Conservation (phyloP, 2,888 invertebrate genomes). For the Tenthredo amoena region DNA sequence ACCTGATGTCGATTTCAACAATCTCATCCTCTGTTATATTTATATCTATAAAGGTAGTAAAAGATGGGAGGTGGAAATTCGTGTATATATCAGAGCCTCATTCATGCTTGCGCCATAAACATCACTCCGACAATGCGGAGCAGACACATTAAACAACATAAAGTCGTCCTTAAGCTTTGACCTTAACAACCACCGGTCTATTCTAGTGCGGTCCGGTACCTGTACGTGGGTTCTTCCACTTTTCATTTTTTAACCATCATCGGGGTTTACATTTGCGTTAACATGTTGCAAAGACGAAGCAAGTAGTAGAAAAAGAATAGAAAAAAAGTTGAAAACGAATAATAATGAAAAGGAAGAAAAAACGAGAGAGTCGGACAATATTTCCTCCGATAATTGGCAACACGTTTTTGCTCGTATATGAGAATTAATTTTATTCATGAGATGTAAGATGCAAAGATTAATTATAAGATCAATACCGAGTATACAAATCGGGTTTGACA, state of each 20-base stretch:
- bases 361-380: background rate
- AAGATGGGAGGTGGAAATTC: constrained; percentile 16
- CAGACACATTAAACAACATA: background rate
- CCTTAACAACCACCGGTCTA: background rate
- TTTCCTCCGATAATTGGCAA: background rate
- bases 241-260: background rate
- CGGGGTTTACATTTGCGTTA: background rate
- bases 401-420: background rate
- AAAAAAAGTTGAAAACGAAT: background rate
- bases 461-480: background rate
- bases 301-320: background rate
- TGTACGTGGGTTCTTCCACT: background rate
- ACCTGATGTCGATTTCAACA: background rate
- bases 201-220: background rate
- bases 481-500: background rate
- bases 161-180: constrained; percentile 15
- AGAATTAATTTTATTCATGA: background rate
- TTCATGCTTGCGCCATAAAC: background rate
- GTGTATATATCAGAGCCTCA: background rate
- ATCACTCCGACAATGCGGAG: background rate
- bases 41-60: constrained; percentile 6
- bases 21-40: background rate
- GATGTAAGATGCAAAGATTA: background rate
- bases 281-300: background rate
- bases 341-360: background rate